These are phyloP conservation scores for Pseudococcus longispinus DNA, from an alignment of 2,888 invertebrate species.

Conservation along the genomic window DNA sequence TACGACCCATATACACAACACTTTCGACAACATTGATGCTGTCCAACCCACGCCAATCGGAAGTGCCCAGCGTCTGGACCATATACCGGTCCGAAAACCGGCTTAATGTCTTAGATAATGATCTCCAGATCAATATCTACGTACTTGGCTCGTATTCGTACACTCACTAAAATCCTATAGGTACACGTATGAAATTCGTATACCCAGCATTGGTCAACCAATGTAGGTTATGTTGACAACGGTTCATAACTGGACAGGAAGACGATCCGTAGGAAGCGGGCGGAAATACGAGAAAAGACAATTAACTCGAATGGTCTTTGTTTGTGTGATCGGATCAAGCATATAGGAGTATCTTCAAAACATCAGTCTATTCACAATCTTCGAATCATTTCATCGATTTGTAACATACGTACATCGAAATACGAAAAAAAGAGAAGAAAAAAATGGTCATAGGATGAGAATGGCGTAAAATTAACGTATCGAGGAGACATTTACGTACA, in stretches of 20 bases:
- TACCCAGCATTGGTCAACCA: background rate
- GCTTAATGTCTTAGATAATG: background rate
- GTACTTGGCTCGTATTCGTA: background rate
- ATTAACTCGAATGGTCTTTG: constrained; percentile 16
- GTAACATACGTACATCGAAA: background rate
- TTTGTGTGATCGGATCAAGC: background rate
- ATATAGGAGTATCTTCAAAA: background rate
- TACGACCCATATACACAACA: background rate
- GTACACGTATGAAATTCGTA: background rate
- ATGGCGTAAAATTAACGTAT: constrained; percentile 36
- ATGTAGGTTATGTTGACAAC: constrained; percentile 38
- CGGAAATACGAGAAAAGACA: constrained; percentile 41
- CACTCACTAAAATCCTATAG: background rate
- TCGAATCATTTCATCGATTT: background rate
- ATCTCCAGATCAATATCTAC: background rate
- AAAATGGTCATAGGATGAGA: background rate
- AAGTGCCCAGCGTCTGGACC: background rate
- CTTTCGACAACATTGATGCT: background rate
- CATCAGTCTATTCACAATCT: background rate
- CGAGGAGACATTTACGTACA: background rate
- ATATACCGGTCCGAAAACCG: background rate
- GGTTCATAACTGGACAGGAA: constrained; percentile 1
- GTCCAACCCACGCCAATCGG: background rate
- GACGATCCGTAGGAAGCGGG: background rate
- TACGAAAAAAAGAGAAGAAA: background rate